Evolutionary conservation across 1,140 invertebrate genomes (phyloP).

Genomic region (Diorhabda carinulata): DNA sequence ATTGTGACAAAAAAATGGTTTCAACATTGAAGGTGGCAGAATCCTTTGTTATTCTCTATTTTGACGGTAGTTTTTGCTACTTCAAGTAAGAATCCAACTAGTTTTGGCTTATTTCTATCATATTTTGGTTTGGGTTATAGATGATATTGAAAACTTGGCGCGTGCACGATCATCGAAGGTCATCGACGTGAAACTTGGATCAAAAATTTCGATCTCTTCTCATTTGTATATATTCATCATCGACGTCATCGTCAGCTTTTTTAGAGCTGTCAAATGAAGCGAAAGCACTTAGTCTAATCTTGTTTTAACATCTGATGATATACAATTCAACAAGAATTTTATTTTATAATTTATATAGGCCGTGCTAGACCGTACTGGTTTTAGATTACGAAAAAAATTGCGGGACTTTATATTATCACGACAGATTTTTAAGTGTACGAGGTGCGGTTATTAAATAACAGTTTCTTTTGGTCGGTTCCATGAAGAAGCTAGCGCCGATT

Average conservation of each 20-base stretch:
- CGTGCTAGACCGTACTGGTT: background rate
- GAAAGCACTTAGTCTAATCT: constrained; percentile 2
- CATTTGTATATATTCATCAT: background rate
- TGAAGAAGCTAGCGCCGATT: too few relatives aligned
- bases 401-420: too few relatives aligned
- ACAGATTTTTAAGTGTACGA: too few relatives aligned
- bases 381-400: background rate
- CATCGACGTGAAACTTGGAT: background rate
- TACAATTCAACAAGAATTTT: constrained; percentile 1
- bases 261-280: background rate
- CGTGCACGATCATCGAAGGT: background rate
- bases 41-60: too few relatives aligned
- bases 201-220: background rate
- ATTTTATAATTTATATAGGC: background rate
- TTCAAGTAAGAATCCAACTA: too few relatives aligned
- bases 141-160: background rate
- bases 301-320: background rate
- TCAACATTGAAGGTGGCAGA: too few relatives aligned
- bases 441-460: too few relatives aligned
- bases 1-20: too few relatives aligned
- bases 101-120: too few relatives aligned
- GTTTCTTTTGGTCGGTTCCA: too few relatives aligned
- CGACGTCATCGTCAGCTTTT: background rate
- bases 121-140: too few relatives aligned
- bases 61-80: too few relatives aligned